Conservation (phyloP, 64 coral and sea anemone genomes). For the Montipora sp. region DNA sequence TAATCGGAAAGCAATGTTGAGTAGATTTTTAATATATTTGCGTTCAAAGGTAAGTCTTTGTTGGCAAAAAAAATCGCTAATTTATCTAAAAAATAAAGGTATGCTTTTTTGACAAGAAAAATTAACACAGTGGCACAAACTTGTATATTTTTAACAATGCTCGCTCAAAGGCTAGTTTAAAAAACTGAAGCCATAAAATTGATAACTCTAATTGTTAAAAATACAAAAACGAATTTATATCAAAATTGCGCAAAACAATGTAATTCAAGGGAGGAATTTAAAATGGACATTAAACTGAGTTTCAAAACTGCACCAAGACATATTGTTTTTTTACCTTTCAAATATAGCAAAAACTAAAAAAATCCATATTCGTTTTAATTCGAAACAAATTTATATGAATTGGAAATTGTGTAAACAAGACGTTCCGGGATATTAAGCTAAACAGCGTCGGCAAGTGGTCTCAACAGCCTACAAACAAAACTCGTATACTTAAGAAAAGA, state of each 20-base stretch:
- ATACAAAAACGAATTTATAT: too few species aligned
- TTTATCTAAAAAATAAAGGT: not conserved
- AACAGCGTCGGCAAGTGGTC: not conserved
- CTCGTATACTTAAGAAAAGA: not conserved
- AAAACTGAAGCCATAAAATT: too few species aligned
- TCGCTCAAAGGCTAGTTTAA: too few species aligned
- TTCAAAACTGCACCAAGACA: too few species aligned
- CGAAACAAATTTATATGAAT: not conserved
- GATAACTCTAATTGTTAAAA: too few species aligned
- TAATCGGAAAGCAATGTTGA: not conserved
- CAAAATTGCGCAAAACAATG: too few species aligned
- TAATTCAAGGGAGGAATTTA: too few species aligned
- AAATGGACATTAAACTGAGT: too few species aligned
- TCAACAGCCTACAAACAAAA: not conserved
- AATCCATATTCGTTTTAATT: not conserved
- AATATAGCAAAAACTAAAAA: not conserved
- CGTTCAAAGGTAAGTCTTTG: not conserved
- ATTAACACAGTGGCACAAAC: too few species aligned
- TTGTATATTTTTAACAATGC: too few species aligned
- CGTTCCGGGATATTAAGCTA: not conserved
- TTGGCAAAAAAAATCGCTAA: slow-evolving; percentile 4
- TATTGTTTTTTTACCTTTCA: not conserved
- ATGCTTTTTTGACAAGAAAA: too few species aligned
- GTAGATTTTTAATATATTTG: not conserved
- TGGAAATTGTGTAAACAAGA: not conserved